phyloP scores from a whole-genome alignment of 2,888 invertebrate species.

The Silvanus unidentatus region DNA sequence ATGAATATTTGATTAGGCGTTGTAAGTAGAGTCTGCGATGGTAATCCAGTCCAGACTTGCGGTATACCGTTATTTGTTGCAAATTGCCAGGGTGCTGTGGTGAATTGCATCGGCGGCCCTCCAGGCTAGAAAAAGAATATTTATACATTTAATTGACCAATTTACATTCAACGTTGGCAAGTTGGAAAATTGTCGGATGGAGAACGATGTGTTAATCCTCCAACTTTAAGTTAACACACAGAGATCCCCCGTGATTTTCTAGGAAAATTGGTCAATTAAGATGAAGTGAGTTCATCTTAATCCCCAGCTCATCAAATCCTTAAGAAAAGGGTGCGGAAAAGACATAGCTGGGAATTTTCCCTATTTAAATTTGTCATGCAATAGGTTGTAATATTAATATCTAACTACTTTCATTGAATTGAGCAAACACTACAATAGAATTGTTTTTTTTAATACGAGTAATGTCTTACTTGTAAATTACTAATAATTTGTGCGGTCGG shows the following conservation, averaged over 20 bases:
- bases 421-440: no score
- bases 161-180: not conserved
- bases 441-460: not conserved
- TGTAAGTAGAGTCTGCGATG: conserved; percentile 62
- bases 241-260: conserved; percentile 18
- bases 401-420: no score
- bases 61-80: conserved; percentile 54
- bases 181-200: conserved; percentile 12
- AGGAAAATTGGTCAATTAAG: conserved; percentile 9
- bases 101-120: conserved; percentile 71
- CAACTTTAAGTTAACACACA: conserved; percentile 15
- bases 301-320: no score
- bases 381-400: not conserved
- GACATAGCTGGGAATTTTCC: no score
- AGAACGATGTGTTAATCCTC: conserved; percentile 7
- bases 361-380: not conserved
- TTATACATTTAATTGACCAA: conserved; percentile 2
- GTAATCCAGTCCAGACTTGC: conserved; percentile 72
- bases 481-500: conserved; percentile 69
- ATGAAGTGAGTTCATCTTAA: no score
- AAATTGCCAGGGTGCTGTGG: conserved; percentile 71
- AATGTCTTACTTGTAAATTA: conserved; percentile 59
- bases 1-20: conserved; percentile 79
- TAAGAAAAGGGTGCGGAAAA: no score
- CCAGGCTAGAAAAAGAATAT: conserved; percentile 46